A percentile compares a stretch with the other conserved stretches of the same genome.
These are phyloP conservation scores for Teleiodes luculella DNA, from an alignment of 2,888 invertebrate species.

Conservation along the genomic window DNA sequence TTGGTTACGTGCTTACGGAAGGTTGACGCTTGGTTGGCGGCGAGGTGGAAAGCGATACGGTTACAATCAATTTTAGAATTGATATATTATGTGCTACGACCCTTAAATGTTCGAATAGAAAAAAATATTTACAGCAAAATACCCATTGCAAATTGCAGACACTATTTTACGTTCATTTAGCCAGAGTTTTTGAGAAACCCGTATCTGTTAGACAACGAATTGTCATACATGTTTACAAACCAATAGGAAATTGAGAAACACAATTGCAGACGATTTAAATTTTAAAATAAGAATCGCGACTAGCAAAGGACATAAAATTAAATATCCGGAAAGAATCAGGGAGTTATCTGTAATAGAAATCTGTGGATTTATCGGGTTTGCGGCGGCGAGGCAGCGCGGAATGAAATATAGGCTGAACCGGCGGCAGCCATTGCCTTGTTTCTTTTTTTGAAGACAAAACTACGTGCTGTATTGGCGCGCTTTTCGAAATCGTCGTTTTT, in stretches of 20 bases:
- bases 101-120: too few species aligned
- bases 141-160: too few species aligned
- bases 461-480: constrained; percentile 42
- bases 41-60: too few species aligned
- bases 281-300: constrained; percentile 49
- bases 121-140: too few species aligned
- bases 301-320: constrained; percentile 64
- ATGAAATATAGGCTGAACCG: constrained; percentile 66
- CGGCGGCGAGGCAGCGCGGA: constrained; percentile 45
- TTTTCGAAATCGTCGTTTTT: constrained; percentile 34
- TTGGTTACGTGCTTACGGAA: too few species aligned
- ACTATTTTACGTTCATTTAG: too few species aligned
- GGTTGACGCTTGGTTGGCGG: too few species aligned
- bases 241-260: not conserved
- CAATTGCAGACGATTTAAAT: constrained; percentile 28
- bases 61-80: too few species aligned
- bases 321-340: constrained; percentile 72
- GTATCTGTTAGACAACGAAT: too few species aligned
- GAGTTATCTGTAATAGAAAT: constrained; percentile 75
- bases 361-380: constrained; percentile 72
- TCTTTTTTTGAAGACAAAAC: constrained; percentile 42
- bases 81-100: too few species aligned
- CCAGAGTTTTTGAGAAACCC: too few species aligned
- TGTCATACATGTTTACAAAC: too few species aligned
- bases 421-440: constrained; percentile 38